Evolutionary conservation across 2,797 vertebrate genomes (phyloP).

Genomic region (Leuciscus waleckii): DNA sequence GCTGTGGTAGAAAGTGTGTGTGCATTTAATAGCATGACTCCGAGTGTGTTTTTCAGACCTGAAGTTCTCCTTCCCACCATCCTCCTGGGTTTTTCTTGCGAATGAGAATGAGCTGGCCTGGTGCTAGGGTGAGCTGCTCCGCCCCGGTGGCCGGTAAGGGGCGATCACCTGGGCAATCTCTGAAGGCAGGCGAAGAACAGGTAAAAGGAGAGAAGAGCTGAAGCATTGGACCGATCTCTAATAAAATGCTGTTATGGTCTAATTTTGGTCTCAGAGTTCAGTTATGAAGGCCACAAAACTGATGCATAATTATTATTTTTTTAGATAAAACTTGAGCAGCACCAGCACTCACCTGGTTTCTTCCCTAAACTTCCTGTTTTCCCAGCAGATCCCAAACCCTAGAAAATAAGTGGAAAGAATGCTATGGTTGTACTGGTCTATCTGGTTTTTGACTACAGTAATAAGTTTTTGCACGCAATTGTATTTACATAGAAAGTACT

Average conservation of each 20-base stretch:
- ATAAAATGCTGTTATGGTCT: background rate
- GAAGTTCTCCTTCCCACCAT: slow-evolving; percentile 99
- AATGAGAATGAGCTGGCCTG: slow-evolving; percentile 96
- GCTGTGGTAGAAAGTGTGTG: background rate
- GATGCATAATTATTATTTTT: background rate
- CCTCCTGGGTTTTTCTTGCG: slow-evolving; percentile 98
- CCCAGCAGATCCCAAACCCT: slow-evolving; percentile 90
- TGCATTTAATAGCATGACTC: background rate
- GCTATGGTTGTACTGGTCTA: background rate
- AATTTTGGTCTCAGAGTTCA: background rate
- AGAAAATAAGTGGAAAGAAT: background rate
- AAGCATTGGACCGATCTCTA: background rate
- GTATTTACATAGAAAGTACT: background rate
- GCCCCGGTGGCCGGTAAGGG: slow-evolving; percentile 92
- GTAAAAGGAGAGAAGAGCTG: background rate
- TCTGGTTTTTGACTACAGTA: background rate
- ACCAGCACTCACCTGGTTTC: slow-evolving; percentile 90
- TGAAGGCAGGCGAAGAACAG: slow-evolving; percentile 64
- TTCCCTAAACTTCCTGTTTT: slow-evolving; percentile 97
- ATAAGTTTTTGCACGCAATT: background rate
- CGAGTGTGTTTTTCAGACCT: slow-evolving; percentile 77
- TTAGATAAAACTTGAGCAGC: too few relatives aligned
- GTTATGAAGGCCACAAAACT: background rate
- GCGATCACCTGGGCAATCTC: slow-evolving; percentile 98
- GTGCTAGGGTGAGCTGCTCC: slow-evolving; percentile 94